Evolutionary conservation across 2,797 vertebrate species (phyloP).

Genomic region (Cirrhinus mrigala): DNA sequence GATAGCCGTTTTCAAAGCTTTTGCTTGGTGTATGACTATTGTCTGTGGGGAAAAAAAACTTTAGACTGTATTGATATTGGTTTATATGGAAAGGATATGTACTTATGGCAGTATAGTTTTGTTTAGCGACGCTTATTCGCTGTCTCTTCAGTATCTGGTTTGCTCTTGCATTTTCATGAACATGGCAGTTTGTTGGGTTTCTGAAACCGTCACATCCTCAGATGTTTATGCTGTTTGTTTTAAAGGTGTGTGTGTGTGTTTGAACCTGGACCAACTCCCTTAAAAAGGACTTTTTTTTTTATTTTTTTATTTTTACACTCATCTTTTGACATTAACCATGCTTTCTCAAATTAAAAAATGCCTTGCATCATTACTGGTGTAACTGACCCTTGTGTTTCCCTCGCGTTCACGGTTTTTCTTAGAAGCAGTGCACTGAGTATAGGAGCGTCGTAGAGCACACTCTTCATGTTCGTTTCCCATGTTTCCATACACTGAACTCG

Average conservation of each 20-base stretch:
- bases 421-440: constrained; percentile 50
- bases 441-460: constrained; percentile 64
- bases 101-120: constrained; percentile 48
- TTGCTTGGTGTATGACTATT: constrained; percentile 50
- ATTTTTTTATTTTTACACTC: neutral
- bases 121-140: constrained; percentile 43
- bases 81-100: constrained; percentile 50
- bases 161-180: constrained; percentile 35
- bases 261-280: constrained; percentile 43
- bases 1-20: constrained; percentile 27
- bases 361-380: constrained; percentile 17
- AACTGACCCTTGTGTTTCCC: neutral
- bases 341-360: constrained; percentile 21
- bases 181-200: constrained; percentile 11
- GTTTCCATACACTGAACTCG: constrained; percentile 83
- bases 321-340: neutral
- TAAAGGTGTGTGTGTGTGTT: constrained; percentile 38
- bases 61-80: constrained; percentile 51
- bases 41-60: constrained; percentile 35
- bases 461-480: constrained; percentile 74
- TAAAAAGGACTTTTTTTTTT: constrained; percentile 11
- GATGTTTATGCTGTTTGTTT: constrained; percentile 27
- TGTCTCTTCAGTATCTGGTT: constrained; percentile 28
- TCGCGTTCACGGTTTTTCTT: neutral
- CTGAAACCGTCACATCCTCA: constrained; percentile 18